Conservation (phyloP, 2,113 vertebrate genomes). For the Gallinago media region DNA sequence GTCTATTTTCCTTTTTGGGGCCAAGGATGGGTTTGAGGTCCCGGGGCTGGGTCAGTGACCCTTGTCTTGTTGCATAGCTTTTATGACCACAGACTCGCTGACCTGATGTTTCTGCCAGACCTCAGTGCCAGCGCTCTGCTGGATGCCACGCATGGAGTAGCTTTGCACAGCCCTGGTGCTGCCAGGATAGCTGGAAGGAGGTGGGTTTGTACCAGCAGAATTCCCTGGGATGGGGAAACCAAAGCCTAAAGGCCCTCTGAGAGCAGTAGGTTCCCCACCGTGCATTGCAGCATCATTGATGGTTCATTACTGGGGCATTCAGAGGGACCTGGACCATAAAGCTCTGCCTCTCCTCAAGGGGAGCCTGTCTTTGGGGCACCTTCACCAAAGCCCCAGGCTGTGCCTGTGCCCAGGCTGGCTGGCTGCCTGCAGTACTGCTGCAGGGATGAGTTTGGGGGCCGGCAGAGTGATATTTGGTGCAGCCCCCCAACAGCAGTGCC, state of each 20-base stretch:
- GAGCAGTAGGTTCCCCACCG: fast-evolving
- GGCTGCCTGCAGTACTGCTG: fast-evolving
- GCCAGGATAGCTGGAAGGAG: not conserved
- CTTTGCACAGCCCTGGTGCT: not conserved
- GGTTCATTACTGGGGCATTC: not conserved
- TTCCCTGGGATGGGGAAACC: not conserved
- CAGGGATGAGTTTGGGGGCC: not conserved
- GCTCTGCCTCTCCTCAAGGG: not conserved
- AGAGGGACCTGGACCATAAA: not conserved
- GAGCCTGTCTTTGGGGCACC: not conserved
- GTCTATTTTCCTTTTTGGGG: not conserved
- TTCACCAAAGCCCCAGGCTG: fast-evolving
- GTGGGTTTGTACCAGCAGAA: not conserved
- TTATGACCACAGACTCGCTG: not conserved
- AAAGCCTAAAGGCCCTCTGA: not conserved
- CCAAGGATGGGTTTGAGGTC: not conserved
- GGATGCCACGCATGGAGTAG: not conserved
- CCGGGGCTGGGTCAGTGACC: not conserved
- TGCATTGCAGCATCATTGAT: no score
- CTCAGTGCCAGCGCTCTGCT: not conserved
- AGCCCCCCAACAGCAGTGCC: fast-evolving
- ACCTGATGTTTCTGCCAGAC: not conserved
- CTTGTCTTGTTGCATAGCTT: fast-evolving
- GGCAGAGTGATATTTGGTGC: not conserved
- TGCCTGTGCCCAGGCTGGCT: not conserved